Percentiles rank a stretch among this genome's conserved stretches.
Conservation (phyloP, 2,888 invertebrate species). For the Parnassius apollo region DNA sequence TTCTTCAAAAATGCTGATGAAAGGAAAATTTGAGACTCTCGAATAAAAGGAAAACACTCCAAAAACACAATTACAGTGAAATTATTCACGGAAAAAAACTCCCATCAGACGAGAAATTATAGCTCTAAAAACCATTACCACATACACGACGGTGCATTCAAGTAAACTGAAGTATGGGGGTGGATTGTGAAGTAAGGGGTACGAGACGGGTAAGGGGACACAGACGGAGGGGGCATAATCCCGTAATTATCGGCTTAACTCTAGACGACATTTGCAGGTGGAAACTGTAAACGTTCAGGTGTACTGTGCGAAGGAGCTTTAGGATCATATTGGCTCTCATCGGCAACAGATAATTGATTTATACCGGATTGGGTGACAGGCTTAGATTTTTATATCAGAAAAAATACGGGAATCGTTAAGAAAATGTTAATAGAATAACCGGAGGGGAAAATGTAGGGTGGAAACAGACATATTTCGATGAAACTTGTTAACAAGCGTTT, state of each 20-base stretch:
- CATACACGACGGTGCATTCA: conserved; percentile 71
- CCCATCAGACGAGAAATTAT: conserved; percentile 71
- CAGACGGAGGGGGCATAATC: conserved; percentile 63
- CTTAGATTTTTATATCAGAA: conserved; percentile 37
- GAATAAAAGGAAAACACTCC: conserved; percentile 37
- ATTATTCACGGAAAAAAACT: conserved; percentile 64
- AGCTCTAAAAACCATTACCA: conserved; percentile 72
- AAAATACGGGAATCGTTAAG: conserved; percentile 34
- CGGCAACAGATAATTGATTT: conserved; percentile 60
- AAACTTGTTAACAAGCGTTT: too few relatives aligned
- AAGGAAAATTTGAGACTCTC: conserved; percentile 16
- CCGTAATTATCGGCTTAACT: conserved; percentile 79
- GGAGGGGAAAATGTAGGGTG: background rate
- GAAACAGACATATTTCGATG: background rate
- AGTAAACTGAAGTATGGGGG: conserved; percentile 60
- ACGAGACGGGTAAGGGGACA: conserved; percentile 36
- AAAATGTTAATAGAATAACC: conserved; percentile 3
- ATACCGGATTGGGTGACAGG: conserved; percentile 44
- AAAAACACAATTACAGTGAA: conserved; percentile 49
- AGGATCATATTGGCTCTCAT: conserved; percentile 55
- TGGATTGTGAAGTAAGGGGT: conserved; percentile 38
- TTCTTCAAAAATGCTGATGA: background rate
- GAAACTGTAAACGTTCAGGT: conserved; percentile 52
- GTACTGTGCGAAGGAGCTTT: conserved; percentile 43
- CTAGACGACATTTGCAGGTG: conserved; percentile 76